Percentiles rank a stretch among this genome's conserved stretches.
These are phyloP conservation scores for Sphenopsis melanotis DNA, from an alignment of 2,797 vertebrate species.

Conservation along the genomic window DNA sequence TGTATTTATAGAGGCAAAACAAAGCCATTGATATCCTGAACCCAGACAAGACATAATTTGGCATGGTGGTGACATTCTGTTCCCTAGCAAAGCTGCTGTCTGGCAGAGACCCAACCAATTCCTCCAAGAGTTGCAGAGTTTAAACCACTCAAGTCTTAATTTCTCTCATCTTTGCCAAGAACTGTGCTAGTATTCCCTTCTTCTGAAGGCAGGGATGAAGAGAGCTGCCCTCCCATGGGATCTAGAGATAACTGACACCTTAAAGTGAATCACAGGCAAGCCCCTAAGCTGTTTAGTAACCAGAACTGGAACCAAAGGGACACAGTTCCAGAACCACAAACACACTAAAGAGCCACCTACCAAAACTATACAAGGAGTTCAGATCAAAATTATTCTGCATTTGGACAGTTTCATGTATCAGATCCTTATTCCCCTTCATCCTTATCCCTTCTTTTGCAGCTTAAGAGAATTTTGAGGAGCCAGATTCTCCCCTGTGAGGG, in stretches of 20 bases:
- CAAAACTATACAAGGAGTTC: neutral
- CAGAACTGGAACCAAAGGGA: neutral
- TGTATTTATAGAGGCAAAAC: neutral
- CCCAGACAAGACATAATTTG: neutral
- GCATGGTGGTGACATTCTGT: neutral
- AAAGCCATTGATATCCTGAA: neutral
- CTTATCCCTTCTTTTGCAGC: neutral
- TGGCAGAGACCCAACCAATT: neutral
- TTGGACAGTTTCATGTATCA: neutral
- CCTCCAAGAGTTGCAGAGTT: neutral
- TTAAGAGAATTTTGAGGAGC: neutral
- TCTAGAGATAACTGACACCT: neutral
- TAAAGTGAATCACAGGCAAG: neutral
- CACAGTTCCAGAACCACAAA: neutral
- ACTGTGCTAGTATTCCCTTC: neutral
- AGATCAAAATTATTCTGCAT: neutral
- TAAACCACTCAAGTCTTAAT: neutral
- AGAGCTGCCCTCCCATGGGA: neutral
- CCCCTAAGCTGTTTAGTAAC: neutral
- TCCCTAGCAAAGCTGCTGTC: neutral
- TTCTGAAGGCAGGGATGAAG: neutral
- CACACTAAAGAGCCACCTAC: rapidly evolving
- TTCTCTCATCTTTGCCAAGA: neutral
- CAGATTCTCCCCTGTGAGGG: neutral
- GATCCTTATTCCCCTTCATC: neutral